Base-by-base conservation (phyloP, 2,888 invertebrate species). In the Nasonia oneida region DNA sequence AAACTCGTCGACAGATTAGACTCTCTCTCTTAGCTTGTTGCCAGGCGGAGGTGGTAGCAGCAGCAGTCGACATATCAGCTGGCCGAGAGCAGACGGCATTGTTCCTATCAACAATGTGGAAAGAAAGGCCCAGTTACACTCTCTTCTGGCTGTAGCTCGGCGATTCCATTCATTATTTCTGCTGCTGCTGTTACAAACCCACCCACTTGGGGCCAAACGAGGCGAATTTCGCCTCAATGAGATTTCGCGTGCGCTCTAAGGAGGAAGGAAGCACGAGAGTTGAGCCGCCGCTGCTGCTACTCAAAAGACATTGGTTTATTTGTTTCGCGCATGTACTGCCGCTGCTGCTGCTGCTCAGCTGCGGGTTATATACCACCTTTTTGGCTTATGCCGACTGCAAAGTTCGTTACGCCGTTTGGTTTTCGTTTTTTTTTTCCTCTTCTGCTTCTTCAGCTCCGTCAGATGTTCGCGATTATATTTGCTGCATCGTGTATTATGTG, bases 31-130 rank as follows among this genome's bases (percentile, higher is more conserved):
- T 18, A 61, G 67, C 67, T 83, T 70, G 82, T 83, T 83, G 76
- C 82, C 76, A 76, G 37, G 82, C 82, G 82, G 82, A 83, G 82
- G 82, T 83, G 70, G 70, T 12, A 33, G 12, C 67, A 29, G 64
- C n/a, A 37, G 15, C n/a, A 67, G n/a, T n/a, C 15, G 37, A 29
- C 39, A 64, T 18, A 53, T 83, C 76, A 83, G 76, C 82, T 83
- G 82, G 82, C 39, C 61, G 53, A 76, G 75, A 50, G 67, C 76
- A 61, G 57, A 61, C 57, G 23, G 39, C 57, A 76, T 76, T 83
- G 82, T 83, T 57, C 67, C 75, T 70, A 70, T 76, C 76, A 83
- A 83, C 82, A 83, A 76, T 76, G 50, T 47, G 12, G 8, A 39
- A 15, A 8, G 4, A 47, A 67, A 15, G 12, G 23, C 39, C 64